These are phyloP conservation scores for Dermatophagoides farinae DNA, from an alignment of 1,140 invertebrate species.

Conservation along the genomic window DNA sequence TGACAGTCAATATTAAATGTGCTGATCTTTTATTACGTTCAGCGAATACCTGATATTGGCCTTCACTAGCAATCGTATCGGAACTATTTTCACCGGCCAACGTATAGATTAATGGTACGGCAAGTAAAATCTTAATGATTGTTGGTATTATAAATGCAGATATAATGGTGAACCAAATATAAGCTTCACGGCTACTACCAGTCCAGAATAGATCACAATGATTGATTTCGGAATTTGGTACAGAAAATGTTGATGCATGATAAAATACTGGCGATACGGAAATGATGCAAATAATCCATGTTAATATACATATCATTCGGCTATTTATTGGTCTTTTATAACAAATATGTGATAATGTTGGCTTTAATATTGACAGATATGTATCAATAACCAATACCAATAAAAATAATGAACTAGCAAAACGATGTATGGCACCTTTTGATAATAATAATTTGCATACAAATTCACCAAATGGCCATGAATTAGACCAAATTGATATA, in stretches of 20 bases:
- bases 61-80: neutral
- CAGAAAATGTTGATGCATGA: conserved; percentile 7
- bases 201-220: conserved; percentile 11
- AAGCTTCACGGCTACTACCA: neutral
- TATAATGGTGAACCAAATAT: conserved; percentile 11
- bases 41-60: conserved; percentile 9
- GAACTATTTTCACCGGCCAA: neutral
- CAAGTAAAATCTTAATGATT: neutral
- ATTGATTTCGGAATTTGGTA: conserved; percentile 8
- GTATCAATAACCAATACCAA: conserved; percentile 4
- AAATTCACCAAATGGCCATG: conserved; percentile 11
- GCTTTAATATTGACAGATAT: conserved; percentile 8
- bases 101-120: conserved; percentile 6
- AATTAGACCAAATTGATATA: conserved; percentile 9
- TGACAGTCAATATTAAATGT: conserved; percentile 5
- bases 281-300: conserved; percentile 7
- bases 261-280: conserved; percentile 5
- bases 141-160: conserved; percentile 9
- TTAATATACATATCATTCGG: neutral
- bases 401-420: conserved; percentile 7
- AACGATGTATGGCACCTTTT: conserved; percentile 10
- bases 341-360: conserved; percentile 3
- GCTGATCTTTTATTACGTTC: conserved; percentile 9
- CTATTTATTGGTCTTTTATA: neutral
- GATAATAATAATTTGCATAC: conserved; percentile 7